Conservation (phyloP, 2,797 vertebrate genomes). For the Schizopygopsis malacanthus region DNA sequence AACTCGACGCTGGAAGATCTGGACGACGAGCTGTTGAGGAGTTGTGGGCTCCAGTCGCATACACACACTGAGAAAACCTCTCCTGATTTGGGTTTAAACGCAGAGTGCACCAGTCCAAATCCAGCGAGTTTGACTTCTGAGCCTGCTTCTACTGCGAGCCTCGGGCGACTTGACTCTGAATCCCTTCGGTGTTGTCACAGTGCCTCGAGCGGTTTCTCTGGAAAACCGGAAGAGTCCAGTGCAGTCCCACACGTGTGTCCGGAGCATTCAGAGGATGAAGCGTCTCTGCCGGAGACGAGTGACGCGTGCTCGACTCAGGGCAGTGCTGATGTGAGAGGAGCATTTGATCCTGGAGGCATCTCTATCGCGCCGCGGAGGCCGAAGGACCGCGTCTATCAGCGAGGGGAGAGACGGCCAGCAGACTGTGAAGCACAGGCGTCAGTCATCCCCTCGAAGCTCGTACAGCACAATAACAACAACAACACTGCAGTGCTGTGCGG, state of each 20-base stretch:
- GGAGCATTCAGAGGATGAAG: not conserved
- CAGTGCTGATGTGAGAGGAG: slow-evolving; percentile 51
- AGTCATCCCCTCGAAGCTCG: not conserved
- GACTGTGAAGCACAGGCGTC: not conserved
- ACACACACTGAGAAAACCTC: no score
- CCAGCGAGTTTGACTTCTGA: not conserved
- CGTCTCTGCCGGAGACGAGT: slow-evolving; percentile 16
- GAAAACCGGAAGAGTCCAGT: not conserved
- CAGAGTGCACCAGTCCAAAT: not conserved
- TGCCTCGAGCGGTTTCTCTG: not conserved
- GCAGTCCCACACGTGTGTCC: no score
- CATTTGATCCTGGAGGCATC: slow-evolving; percentile 68
- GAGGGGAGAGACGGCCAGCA: not conserved
- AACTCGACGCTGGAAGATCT: not conserved
- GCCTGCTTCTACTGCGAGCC: not conserved
- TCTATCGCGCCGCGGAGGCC: not conserved
- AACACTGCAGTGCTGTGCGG: not conserved
- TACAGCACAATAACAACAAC: slow-evolving; percentile 43
- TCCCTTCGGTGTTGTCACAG: not conserved
- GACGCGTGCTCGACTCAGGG: slow-evolving; percentile 41
- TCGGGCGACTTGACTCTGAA: not conserved
- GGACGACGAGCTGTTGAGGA: slow-evolving; percentile 50
- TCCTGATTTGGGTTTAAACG: not conserved
- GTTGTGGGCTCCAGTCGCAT: not conserved
- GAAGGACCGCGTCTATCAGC: not conserved